Percentiles rank a stretch among this genome's conserved stretches.
phyloP scores from a whole-genome alignment of 1,140 invertebrate species.

The Chelonus insularis region DNA sequence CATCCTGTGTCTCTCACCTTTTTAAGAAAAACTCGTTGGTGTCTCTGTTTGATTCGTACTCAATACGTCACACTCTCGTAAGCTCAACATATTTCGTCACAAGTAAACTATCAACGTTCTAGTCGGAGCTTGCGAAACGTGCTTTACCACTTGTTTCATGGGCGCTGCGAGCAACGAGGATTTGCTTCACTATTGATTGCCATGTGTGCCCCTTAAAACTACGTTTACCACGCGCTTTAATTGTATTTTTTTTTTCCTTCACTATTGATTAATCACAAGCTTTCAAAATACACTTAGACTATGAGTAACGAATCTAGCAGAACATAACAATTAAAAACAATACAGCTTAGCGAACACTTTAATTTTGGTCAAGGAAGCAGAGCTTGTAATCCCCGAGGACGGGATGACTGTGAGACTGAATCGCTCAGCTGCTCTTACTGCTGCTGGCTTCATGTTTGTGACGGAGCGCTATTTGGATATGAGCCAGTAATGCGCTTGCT shows the following conservation, averaged over 20 bases:
- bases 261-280: too few species aligned
- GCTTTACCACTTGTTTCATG: conserved; percentile 47
- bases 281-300: too few species aligned
- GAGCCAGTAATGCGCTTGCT: conserved; percentile 55
- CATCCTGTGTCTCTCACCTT: too few species aligned
- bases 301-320: background rate
- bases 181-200: conserved; percentile 47
- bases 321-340: background rate
- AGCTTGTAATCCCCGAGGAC: conserved; percentile 18
- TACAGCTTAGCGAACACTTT: conserved; percentile 7
- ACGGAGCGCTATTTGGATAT: conserved; percentile 52
- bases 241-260: too few species aligned
- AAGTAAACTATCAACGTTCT: conserved; percentile 28
- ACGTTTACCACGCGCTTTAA: conserved; percentile 15
- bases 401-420: conserved; percentile 23
- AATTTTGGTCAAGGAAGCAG: conserved; percentile 13
- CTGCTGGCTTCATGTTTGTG: conserved; percentile 36
- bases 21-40: conserved; percentile 38
- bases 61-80: conserved; percentile 37
- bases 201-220: conserved; percentile 33
- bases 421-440: conserved; percentile 35
- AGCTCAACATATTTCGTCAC: conserved; percentile 35
- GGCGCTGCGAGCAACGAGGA: conserved; percentile 42
- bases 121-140: conserved; percentile 36
- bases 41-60: conserved; percentile 28